phyloP scores from a whole-genome alignment of 2,797 vertebrate species.

The Ataeniobius toweri region DNA sequence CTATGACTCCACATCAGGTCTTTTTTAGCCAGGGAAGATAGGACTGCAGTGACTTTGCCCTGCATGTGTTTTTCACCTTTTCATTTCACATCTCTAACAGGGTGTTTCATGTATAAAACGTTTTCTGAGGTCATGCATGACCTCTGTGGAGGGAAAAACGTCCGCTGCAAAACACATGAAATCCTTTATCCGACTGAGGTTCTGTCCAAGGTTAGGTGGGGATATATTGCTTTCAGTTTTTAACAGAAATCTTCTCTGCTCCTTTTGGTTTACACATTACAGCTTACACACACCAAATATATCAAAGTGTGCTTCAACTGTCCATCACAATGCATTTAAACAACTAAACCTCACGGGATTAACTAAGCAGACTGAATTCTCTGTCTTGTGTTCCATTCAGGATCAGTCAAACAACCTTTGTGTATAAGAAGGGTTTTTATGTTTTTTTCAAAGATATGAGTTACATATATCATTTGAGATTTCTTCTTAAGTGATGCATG shows the following conservation, averaged over 20 bases:
- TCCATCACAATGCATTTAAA: constrained; percentile 14
- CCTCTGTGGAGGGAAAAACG: constrained; percentile 10
- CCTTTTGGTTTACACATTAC: constrained; percentile 1
- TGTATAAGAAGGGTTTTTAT: background rate
- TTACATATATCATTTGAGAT: constrained; percentile 1
- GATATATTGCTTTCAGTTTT: constrained; percentile 5
- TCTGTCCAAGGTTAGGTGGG: background rate
- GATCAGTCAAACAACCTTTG: background rate
- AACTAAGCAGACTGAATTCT: background rate
- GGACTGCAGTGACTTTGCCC: constrained; percentile 5
- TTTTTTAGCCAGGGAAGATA: background rate
- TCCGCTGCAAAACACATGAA: background rate
- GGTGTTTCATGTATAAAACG: background rate
- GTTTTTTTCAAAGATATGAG: background rate
- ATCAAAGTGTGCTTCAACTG: constrained; percentile 14
- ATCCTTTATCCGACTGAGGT: constrained; percentile 10
- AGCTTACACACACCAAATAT: constrained; percentile 11
- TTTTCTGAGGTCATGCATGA: constrained; percentile 15
- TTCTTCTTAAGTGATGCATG: constrained; percentile 4
- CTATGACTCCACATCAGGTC: constrained; percentile 12
- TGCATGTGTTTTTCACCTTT: constrained; percentile 6
- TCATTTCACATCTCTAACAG: constrained; percentile 20
- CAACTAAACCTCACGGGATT: constrained; percentile 10
- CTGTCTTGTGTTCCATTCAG: background rate
- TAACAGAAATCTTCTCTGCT: constrained; percentile 14